Evolutionary conservation across 1,140 invertebrate genomes (phyloP), one percentile per base, ranked within the genome.

Genomic region (Diabrotica undecimpunctata): DNA sequence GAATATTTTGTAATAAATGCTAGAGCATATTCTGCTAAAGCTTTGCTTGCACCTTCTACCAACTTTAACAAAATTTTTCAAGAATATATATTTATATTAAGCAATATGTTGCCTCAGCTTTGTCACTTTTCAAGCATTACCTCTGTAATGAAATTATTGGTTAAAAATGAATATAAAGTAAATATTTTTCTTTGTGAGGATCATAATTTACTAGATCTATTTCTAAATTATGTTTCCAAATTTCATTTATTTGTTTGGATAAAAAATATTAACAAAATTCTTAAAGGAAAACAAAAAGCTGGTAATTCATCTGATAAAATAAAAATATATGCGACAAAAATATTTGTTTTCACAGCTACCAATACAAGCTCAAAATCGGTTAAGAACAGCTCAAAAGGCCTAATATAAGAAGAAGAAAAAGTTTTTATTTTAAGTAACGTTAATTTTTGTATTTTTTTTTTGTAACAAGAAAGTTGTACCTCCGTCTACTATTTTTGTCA

Each of bases 211-310:
- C 9, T 1, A 35, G 10, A 56, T 36, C 10, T 4, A 6, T 36
- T 56, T 14, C 36, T n/a, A 36, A 36, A 25, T 56, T 25, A 12
- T 37, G 7, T 11, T 37, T 10, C n/a, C n/a, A 25, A 36, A 25
- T 56, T 14, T 56, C 14, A 36, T 56, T 56, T 56, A 56, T 56
- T 36, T 56, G 14, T 25, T 7, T 56, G 55, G 55, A 10, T 11
- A n/a, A 56, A 56, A 56, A 56, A 36, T 37, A 36, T 56, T 37
- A 56, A 56, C n/a, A 56, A 56, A 37, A 56, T 56, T 56, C 12
- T 25, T n/a, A 54, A 54, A 13, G 53, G 53, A 54, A n/a, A 54
- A n/a, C 5, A 25, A 54, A 9, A 12, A 12, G 9, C 13, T 14
- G 25, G 13, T 54, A 25, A 25, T 25, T 25, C 25, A 4, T 25